A percentile compares a stretch with the other conserved stretches of the same genome.
Conservation (phyloP, 2,888 invertebrate species). For the Julus scanicus region DNA sequence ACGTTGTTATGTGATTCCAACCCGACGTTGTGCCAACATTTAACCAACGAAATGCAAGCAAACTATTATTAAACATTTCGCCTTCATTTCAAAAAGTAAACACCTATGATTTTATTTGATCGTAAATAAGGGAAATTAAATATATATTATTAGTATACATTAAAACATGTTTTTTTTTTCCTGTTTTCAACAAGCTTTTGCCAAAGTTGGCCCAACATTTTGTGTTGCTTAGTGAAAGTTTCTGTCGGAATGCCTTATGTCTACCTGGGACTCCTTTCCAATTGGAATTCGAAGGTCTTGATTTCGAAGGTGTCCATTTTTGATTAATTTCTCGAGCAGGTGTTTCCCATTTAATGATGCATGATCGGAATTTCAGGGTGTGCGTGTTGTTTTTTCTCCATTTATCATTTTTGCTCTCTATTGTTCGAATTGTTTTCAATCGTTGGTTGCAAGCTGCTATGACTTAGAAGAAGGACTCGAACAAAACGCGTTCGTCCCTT, state of each 20-base stretch:
- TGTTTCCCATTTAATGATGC: slow-evolving; percentile 1
- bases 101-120: no score
- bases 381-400: slow-evolving; percentile 45
- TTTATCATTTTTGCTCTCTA: slow-evolving; percentile 32
- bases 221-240: background rate
- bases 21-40: no score
- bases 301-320: slow-evolving; percentile 35
- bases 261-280: slow-evolving; percentile 68
- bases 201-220: no score
- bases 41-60: no score
- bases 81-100: no score
- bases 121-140: no score
- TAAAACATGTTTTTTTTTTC: no score
- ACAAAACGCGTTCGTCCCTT: slow-evolving; percentile 32
- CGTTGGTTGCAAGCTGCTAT: background rate
- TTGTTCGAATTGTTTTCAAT: slow-evolving; percentile 43
- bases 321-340: slow-evolving; percentile 42
- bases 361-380: slow-evolving; percentile 24
- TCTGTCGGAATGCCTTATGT: slow-evolving; percentile 71
- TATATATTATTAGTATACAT: no score
- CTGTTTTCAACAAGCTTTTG: no score
- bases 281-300: slow-evolving; percentile 19
- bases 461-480: background rate
- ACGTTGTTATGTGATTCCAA: no score
- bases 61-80: no score